A percentile compares a stretch with the other conserved stretches of the same genome.
Evolutionary conservation across 2,888 invertebrate species (phyloP).

Genomic region (Eilema griseolum): DNA sequence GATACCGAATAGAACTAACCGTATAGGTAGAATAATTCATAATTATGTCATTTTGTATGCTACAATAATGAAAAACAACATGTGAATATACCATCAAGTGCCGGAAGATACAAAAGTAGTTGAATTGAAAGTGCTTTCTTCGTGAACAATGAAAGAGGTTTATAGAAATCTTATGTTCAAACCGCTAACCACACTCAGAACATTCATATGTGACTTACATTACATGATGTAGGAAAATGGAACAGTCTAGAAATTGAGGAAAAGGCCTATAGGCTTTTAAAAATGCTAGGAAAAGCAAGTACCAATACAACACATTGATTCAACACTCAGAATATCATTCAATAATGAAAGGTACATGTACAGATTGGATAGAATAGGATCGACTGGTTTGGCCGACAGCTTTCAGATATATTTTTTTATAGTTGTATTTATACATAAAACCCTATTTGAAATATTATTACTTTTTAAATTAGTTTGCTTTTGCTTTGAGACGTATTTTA

Average conservation of each 20-base stretch:
- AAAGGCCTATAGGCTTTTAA: not conserved
- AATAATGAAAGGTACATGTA: too few relatives aligned
- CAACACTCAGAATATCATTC: too few relatives aligned
- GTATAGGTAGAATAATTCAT: not conserved
- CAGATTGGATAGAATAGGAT: too few relatives aligned
- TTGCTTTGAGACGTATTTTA: too few relatives aligned
- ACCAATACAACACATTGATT: not conserved
- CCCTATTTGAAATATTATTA: too few relatives aligned
- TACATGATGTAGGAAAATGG: not conserved
- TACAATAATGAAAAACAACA: not conserved
- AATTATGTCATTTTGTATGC: not conserved
- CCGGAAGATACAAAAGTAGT: conserved; percentile 61
- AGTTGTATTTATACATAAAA: too few relatives aligned
- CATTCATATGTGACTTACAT: conserved; percentile 54
- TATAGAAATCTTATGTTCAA: conserved; percentile 62
- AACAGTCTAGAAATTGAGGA: not conserved
- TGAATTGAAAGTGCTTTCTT: conserved; percentile 58
- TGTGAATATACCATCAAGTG: conserved; percentile 40
- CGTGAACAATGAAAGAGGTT: conserved; percentile 67
- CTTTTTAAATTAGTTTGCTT: too few relatives aligned
- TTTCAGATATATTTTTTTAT: too few relatives aligned
- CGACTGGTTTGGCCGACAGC: too few relatives aligned
- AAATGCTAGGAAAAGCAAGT: not conserved
- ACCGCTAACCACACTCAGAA: conserved; percentile 58
- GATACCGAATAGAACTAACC: not conserved